Evolutionary conservation across 2,888 invertebrate species (phyloP), one percentile per base, ranked within the genome.

Genomic region (Sipha maydis): DNA sequence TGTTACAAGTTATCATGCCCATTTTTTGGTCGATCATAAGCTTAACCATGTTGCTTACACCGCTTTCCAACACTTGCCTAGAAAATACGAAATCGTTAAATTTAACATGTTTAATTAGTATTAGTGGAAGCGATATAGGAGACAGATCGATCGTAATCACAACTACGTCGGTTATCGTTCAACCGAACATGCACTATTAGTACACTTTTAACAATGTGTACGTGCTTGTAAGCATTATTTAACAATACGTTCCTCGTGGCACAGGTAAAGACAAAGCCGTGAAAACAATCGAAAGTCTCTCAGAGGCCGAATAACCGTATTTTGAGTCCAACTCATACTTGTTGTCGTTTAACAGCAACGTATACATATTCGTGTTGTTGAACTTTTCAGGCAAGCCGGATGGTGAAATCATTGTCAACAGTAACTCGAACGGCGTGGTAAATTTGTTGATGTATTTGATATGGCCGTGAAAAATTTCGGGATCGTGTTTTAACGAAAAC

Each of bases 21-120:
- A 76, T 78, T 25, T 48, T 41, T 28, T 85, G 31, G 21, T 31
- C n/a, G 21, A 85, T 31, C 85, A 85, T 85, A 0, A 14, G 25
- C 17, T 67, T 25, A 1, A 85, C 4, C 7, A 67, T 78, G 21
- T 31, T n/a, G 7, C 48, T 54, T 1, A 85, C 14, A 25, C 77
- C 77, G 3, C 25, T 14, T 5, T 3, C 7, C 8, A 69, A 28
- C 21, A 85, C 76, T 78, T 69, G 67, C 8, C 85, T 85, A 2
- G 17, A 48, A 69, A 48, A 34, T 1, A 54, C 41, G 56, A 41
- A 5, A 41, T 9, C 41, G 41, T 41, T 7, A 41, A 34, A 34
- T 34, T 34, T 2, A 34, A 34, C 4, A 34, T 34, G 34, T 34
- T 34, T 34, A 34, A 3, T 34, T 3, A 34, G 34, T n/a, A n/a